A percentile compares a stretch with the other conserved stretches of the same genome.
These are phyloP conservation scores for Toxotes jaculatrix DNA, from an alignment of 2,113 vertebrate genomes.

Conservation along the genomic window DNA sequence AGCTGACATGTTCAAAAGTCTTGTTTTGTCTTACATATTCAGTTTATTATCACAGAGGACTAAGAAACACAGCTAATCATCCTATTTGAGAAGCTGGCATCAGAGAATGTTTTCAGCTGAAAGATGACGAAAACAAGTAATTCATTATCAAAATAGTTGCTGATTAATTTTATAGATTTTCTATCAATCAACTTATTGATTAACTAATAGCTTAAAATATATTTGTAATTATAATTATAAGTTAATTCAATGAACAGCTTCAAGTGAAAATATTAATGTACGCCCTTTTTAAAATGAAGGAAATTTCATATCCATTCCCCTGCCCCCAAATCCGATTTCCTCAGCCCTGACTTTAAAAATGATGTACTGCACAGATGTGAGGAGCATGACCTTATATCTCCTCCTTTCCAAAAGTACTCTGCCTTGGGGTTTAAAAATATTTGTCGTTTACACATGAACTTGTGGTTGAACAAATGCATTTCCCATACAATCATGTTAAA, in stretches of 20 bases:
- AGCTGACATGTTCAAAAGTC: not conserved
- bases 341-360: constrained; percentile 19
- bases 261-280: not conserved
- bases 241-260: not conserved
- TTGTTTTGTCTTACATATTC: not conserved
- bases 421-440: constrained; percentile 47
- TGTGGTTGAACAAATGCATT: constrained; percentile 52
- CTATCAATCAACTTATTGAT: not conserved
- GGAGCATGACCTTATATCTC: constrained; percentile 43
- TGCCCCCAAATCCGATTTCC: not conserved
- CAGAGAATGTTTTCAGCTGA: not conserved
- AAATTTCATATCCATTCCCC: not conserved
- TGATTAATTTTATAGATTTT: not conserved
- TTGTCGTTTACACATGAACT: constrained; percentile 58
- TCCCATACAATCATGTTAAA: constrained; percentile 42
- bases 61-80: not conserved
- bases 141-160: not conserved
- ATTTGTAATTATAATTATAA: not conserved
- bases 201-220: not conserved
- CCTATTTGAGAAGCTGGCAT: not conserved
- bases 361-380: constrained; percentile 59
- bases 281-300: not conserved
- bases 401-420: constrained; percentile 18
- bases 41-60: not conserved
- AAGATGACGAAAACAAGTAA: not conserved